Evolutionary conservation across 2,113 vertebrate genomes (phyloP), one percentile per base, ranked within the genome.

Genomic region (Garra rufa): DNA sequence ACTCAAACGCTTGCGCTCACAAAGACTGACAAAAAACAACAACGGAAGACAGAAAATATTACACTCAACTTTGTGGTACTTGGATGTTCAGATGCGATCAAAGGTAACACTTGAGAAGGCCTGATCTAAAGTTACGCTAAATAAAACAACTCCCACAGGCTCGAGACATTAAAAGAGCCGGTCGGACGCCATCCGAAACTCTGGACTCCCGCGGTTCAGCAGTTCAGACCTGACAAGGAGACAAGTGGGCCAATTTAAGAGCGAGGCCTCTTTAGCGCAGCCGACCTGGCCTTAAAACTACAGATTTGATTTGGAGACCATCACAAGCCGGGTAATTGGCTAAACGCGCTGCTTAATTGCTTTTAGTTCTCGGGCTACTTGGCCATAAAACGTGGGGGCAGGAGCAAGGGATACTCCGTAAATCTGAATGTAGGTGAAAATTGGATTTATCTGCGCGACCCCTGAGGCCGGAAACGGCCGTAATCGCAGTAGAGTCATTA

Each of bases 231-330:
- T 88, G 87, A 86, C 87, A 86, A 43, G 34, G 80, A 87, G 87
- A 88, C 85, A 57, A 88, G 87, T 86, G 74, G 78, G 82, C 82
- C 83, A 83, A 88, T 86, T 84, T 86, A 80, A 48, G 55, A 82
- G 71, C 82, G 50, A 43, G 14, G 41, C 48, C 84, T 84, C 87
- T 88, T 86, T 86, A 88, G 87, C 77, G 11, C 81, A 84, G 85
- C 67, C 26, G 79, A 83, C 79, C 83, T 86, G 85, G 67, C 52
- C 83, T 61, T 59, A 71, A 79, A 88, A 85, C 85, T 69, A 80
- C 81, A 87, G 86, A 85, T 85, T 83, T 81, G 82, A 89, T 89
- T 89, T 87, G 83, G 69, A 87, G 76, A 55, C 84, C 85, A 84
- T 75, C 26, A 57, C 73, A 44, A 21, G 85, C 81, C 74, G 85